Percentiles rank a stretch among this genome's conserved stretches.
Evolutionary conservation across 1,140 invertebrate genomes (phyloP).

Genomic region (Stegodyphus mimosarum): DNA sequence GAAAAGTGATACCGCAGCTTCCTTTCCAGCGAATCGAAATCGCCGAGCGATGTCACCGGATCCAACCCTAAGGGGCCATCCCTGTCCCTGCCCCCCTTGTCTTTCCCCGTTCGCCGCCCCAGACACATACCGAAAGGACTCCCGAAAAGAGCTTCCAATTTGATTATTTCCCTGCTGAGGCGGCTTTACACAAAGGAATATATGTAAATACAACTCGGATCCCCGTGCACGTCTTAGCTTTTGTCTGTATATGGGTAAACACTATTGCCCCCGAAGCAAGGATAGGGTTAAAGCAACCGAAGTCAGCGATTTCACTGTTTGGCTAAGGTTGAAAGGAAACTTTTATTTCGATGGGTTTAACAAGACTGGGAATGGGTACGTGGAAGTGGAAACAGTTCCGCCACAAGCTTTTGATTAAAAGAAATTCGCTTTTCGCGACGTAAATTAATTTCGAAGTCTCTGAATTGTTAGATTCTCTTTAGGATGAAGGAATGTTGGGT

Average conservation of each 20-base stretch:
- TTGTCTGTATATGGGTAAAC: slow-evolving; percentile 16
- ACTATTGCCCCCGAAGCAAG: neutral
- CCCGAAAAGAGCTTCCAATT: slow-evolving; percentile 40
- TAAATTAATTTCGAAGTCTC: no score
- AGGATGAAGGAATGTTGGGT: no score
- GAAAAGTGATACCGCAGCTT: neutral
- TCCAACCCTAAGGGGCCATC: neutral
- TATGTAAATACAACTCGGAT: slow-evolving; percentile 46
- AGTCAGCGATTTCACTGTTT: slow-evolving; percentile 32
- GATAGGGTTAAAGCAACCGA: slow-evolving; percentile 39
- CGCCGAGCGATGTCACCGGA: neutral
- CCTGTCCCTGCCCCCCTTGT: neutral
- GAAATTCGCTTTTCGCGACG: no score
- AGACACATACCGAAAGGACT: neutral
- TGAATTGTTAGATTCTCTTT: no score
- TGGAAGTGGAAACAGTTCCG: no score
- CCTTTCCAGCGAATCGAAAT: slow-evolving; percentile 3
- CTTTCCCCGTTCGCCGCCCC: neutral
- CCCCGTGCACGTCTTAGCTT: neutral
- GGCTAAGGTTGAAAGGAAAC: slow-evolving; percentile 12
- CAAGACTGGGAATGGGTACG: no score
- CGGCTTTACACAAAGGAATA: slow-evolving; percentile 47
- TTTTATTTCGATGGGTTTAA: slow-evolving; percentile 34
- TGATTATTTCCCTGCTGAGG: slow-evolving; percentile 35
- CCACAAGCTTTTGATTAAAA: no score